Conservation (phyloP, 2,888 invertebrate species). For the Pollenia labialis region DNA sequence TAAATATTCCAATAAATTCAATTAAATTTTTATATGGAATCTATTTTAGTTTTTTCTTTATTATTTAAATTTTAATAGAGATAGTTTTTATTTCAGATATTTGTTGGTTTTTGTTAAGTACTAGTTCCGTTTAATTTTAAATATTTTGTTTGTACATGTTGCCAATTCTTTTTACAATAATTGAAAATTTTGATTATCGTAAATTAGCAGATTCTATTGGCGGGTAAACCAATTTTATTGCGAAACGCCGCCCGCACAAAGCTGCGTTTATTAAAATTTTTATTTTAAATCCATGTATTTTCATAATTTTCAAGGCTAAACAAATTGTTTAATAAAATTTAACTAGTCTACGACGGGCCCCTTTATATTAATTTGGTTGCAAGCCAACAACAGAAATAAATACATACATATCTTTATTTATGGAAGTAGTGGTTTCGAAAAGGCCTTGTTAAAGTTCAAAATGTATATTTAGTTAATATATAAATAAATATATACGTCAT, state of each 20-base stretch:
- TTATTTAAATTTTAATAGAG: slow-evolving; percentile 25
- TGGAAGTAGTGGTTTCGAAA: slow-evolving; percentile 35
- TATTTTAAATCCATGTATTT: slow-evolving; percentile 28
- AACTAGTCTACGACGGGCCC: slow-evolving; percentile 36
- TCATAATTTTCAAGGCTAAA: slow-evolving; percentile 24
- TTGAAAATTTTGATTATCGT: background rate
- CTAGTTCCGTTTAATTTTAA: slow-evolving; percentile 22
- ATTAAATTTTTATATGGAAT: background rate
- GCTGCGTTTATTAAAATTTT: too few species aligned
- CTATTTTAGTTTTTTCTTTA: background rate
- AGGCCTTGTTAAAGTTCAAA: slow-evolving; percentile 49
- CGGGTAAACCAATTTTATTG: background rate
- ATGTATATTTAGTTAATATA: slow-evolving; percentile 12
- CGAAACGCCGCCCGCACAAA: background rate
- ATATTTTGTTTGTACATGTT: slow-evolving; percentile 48
- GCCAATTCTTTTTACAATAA: slow-evolving; percentile 41
- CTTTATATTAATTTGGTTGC: slow-evolving; percentile 10
- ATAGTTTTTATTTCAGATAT: slow-evolving; percentile 30
- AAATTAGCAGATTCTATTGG: background rate
- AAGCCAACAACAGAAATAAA: slow-evolving; percentile 1
- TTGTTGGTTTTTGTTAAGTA: slow-evolving; percentile 16
- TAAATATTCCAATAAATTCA: background rate
- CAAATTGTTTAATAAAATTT: slow-evolving; percentile 18
- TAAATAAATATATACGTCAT: slow-evolving; percentile 50
- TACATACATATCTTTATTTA: background rate